phyloP scores from a whole-genome alignment of 2,797 vertebrate genomes.

The Lagocephalus sceleratus region DNA sequence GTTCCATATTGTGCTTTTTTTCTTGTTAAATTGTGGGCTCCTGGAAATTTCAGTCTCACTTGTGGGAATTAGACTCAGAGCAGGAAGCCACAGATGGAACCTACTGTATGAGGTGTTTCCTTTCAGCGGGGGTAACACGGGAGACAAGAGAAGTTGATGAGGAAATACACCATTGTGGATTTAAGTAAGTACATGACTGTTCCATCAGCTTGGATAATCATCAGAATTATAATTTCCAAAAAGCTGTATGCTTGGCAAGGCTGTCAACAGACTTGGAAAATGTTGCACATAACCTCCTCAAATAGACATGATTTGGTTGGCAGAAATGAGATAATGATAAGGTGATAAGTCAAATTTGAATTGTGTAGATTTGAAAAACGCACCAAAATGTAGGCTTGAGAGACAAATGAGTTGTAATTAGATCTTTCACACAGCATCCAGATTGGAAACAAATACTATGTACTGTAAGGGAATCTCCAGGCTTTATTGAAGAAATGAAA shows the following conservation, averaged over 20 bases:
- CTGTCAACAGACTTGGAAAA: conserved; percentile 8
- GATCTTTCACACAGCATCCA: conserved; percentile 10
- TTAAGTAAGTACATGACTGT: conserved; percentile 13
- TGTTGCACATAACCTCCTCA: conserved; percentile 23
- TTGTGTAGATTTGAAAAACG: conserved; percentile 9
- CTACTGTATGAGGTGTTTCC: conserved; percentile 51
- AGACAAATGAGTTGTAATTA: conserved; percentile 7
- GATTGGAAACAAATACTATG: conserved; percentile 1
- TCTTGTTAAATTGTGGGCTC: conserved; percentile 23
- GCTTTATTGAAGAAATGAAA: not conserved
- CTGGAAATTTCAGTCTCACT: conserved; percentile 53
- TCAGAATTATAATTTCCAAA: conserved; percentile 18
- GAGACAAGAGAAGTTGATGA: conserved; percentile 30
- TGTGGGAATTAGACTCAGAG: conserved; percentile 40
- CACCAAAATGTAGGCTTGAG: not conserved
- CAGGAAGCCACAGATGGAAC: conserved; percentile 67
- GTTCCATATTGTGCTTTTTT: conserved; percentile 20
- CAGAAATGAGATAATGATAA: conserved; percentile 23
- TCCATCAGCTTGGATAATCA: conserved; percentile 6
- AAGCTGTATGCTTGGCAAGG: conserved; percentile 25
- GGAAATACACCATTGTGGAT: conserved; percentile 41
- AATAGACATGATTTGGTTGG: conserved; percentile 31
- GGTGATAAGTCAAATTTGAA: conserved; percentile 8
- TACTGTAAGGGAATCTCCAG: not conserved
- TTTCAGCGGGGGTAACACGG: conserved; percentile 40